These are phyloP conservation scores for Unio delphinus DNA, from an alignment of 2,888 invertebrate genomes.

Conservation along the genomic window DNA sequence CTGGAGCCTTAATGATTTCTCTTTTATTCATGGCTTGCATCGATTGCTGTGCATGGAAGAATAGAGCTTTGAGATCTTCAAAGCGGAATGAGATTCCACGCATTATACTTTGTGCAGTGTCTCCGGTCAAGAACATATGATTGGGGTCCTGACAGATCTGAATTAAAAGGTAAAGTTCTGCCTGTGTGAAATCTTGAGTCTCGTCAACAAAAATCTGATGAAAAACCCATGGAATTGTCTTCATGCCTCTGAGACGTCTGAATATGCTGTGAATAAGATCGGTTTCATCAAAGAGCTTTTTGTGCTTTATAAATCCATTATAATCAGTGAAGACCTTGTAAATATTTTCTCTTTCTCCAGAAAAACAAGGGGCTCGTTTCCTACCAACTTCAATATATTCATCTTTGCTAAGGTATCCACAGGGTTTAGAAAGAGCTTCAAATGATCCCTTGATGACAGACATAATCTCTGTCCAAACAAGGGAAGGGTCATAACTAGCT, in stretches of 20 bases:
- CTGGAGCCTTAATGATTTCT: conserved; percentile 41
- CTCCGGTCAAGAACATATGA: conserved; percentile 62
- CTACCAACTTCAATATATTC: conserved; percentile 49
- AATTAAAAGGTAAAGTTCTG: conserved; percentile 60
- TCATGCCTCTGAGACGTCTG: conserved; percentile 23
- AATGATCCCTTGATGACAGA: conserved; percentile 62
- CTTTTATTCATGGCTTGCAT: conserved; percentile 39
- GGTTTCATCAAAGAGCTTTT: conserved; percentile 51
- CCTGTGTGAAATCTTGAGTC: conserved; percentile 66
- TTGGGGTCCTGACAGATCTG: conserved; percentile 61
- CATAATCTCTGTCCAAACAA: conserved; percentile 7
- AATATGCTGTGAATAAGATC: conserved; percentile 47
- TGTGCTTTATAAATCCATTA: conserved; percentile 35
- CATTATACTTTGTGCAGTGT: conserved; percentile 68
- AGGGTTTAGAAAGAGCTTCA: conserved; percentile 45
- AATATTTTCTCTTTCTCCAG: conserved; percentile 42
- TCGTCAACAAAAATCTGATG: conserved; percentile 65
- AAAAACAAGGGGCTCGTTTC: conserved; percentile 56
- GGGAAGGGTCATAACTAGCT: conserved; percentile 47
- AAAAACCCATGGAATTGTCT: conserved; percentile 32
- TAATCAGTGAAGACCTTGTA: conserved; percentile 47
- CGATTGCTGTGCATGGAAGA: conserved; percentile 53
- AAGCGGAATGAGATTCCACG: conserved; percentile 66
- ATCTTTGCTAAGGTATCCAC: conserved; percentile 38
- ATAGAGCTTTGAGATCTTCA: conserved; percentile 57